Base-by-base conservation (phyloP, 1,140 invertebrate genomes). In the Cyphomyrmex costatus region DNA sequence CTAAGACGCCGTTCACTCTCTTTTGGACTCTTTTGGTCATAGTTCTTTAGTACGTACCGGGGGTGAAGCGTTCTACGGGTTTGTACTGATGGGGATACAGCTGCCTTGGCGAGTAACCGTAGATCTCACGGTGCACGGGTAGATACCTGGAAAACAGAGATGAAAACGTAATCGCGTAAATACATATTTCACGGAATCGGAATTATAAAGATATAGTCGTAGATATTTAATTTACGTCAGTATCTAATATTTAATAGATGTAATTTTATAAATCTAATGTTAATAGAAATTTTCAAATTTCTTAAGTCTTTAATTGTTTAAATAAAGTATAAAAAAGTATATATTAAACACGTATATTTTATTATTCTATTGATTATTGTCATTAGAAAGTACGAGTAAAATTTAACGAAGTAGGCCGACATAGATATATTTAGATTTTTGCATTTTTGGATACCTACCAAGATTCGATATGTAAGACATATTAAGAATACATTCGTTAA, bases 61-160 rank as follows among this genome's bases (percentile, higher is more conserved):
- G 97, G 96, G 97, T 96, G 97, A 97, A 97, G 95, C 97, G 96
- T 93, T 97, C 97, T 94, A 97, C 95, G 90, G 96, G 96, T 91
- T 96, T 96, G 96, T 98, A 98, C 95, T 98, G 97, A 96, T 98
- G 97, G 89, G 97, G 97, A 94, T 98, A 98, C 96, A 98, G 97
- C 93, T 97, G 96, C 94, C 98, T 96, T 88, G 98, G 98, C 85
- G 97, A 97, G 95, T 98, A 98, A 86, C 98, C 98, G 95, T 98
- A 98, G 92, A 97, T 97, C 93, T 98, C 98, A 90, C 98, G 97
- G 94, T 98, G 97, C 89, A 98, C 97, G 89, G 98, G 98, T 94
- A 98, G 95, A 95, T 98, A 98, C 95, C 95, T 95, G 78, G 6
- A 89, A 56, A 21, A 74, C 24, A 83, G 36, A 71, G 10, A 24